These are phyloP conservation scores for Euzophera pinguis DNA, from an alignment of 2,888 invertebrate species.

Conservation along the genomic window DNA sequence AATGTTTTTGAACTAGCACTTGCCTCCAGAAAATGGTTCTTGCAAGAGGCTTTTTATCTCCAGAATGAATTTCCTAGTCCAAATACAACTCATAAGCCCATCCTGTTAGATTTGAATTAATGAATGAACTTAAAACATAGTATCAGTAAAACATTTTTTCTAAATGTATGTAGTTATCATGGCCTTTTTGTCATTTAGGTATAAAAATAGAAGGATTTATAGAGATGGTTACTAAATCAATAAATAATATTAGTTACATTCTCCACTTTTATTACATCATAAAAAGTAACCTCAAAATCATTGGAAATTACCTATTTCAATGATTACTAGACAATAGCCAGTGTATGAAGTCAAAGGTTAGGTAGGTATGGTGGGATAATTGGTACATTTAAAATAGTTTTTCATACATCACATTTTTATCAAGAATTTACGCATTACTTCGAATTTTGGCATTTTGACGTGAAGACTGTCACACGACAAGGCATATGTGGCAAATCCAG, in stretches of 20 bases:
- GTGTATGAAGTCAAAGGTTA: slow-evolving; percentile 8
- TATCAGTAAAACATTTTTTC: too few relatives aligned
- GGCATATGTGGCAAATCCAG: slow-evolving; percentile 73
- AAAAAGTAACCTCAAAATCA: slow-evolving; percentile 58
- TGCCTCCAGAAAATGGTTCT: too few relatives aligned
- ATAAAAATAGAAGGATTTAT: too few relatives aligned
- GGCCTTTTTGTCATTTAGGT: too few relatives aligned
- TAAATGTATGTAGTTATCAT: too few relatives aligned
- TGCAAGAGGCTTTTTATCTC: too few relatives aligned
- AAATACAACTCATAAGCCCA: too few relatives aligned
- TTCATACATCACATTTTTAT: slow-evolving; percentile 5
- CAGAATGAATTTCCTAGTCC: too few relatives aligned
- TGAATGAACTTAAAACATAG: too few relatives aligned
- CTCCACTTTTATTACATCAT: slow-evolving; percentile 48
- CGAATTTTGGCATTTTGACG: slow-evolving; percentile 60
- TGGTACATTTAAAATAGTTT: not conserved
- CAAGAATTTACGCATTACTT: slow-evolving; percentile 56
- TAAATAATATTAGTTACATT: not conserved
- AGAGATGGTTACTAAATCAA: too few relatives aligned
- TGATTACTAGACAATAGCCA: not conserved
- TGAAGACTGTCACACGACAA: slow-evolving; percentile 68
- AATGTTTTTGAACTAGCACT: too few relatives aligned
- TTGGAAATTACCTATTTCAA: slow-evolving; percentile 9
- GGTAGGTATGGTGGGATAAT: not conserved
- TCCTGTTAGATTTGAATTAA: too few relatives aligned